Conservation (phyloP, 2,113 vertebrate species). For the Penelope pileata region DNA sequence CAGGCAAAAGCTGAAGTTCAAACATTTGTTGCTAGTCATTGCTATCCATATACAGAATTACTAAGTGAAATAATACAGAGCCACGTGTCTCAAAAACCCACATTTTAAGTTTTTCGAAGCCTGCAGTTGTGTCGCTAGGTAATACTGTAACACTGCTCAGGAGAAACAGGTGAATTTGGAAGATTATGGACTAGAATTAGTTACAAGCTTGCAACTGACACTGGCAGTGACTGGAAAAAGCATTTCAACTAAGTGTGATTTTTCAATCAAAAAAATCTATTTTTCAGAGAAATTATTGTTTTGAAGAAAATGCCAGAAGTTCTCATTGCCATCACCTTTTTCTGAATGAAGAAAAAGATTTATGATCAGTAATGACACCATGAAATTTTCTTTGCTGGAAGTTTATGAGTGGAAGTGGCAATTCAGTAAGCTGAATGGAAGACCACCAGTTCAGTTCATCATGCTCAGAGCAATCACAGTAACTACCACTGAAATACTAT, state of each 20-base stretch:
- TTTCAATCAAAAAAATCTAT: neutral
- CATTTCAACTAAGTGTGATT: neutral
- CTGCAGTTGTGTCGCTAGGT: neutral
- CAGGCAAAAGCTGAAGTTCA: neutral
- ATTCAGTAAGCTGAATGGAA: neutral
- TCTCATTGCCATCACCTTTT: neutral
- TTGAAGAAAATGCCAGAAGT: neutral
- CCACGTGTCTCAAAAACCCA: rapidly evolving
- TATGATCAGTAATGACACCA: neutral
- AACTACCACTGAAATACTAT: neutral
- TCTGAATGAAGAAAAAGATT: neutral
- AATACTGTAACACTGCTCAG: rapidly evolving
- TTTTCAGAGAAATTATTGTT: neutral
- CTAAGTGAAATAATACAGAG: neutral
- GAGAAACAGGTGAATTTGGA: neutral
- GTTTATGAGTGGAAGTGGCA: neutral
- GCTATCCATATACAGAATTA: neutral
- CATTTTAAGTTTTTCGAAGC: neutral
- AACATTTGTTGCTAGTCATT: neutral
- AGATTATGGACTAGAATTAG: neutral
- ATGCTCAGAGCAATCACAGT: neutral
- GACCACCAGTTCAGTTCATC: neutral
- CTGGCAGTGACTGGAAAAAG: neutral
- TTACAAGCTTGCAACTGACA: neutral
- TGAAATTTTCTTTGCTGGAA: neutral